These are phyloP conservation scores for Macrobrachium nipponense DNA, from an alignment of 1,140 invertebrate genomes.

Conservation along the genomic window DNA sequence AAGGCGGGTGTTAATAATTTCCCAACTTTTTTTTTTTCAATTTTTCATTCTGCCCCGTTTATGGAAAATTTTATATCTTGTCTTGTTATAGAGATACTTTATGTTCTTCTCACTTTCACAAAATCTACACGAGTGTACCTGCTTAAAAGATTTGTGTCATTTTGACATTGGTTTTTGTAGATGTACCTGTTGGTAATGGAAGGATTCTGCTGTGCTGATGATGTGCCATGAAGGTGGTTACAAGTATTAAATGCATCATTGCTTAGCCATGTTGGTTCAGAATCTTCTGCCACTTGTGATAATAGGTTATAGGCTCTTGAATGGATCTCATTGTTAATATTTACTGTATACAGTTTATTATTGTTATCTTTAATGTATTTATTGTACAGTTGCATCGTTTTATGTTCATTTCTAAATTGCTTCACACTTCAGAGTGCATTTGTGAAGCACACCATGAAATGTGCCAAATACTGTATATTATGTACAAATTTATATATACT, in stretches of 20 bases:
- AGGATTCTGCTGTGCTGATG: neutral
- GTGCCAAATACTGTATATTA: slow-evolving; percentile 38
- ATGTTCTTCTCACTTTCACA: too few species aligned
- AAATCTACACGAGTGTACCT: slow-evolving; percentile 14
- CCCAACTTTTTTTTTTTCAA: too few species aligned
- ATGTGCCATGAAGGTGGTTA: neutral
- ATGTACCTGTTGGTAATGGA: neutral
- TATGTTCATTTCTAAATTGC: neutral
- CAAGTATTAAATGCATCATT: neutral
- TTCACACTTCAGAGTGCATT: slow-evolving; percentile 8
- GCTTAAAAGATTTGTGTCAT: slow-evolving; percentile 12
- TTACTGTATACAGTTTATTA: neutral
- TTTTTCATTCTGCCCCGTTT: too few species aligned
- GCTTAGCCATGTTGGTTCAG: neutral
- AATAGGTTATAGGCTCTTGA: slow-evolving; percentile 1
- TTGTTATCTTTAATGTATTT: slow-evolving; percentile 19
- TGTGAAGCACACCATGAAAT: slow-evolving; percentile 27
- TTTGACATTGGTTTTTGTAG: neutral
- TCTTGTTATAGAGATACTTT: too few species aligned
- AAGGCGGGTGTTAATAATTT: too few species aligned
- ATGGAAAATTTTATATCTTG: too few species aligned
- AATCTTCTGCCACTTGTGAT: slow-evolving; percentile 30
- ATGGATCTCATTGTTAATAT: slow-evolving; percentile 25
- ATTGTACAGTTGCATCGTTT: slow-evolving; percentile 8
- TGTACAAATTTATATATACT: slow-evolving; percentile 13